Base-by-base conservation (phyloP, 2,888 invertebrate species). In the Pachliopta kotzebuea region DNA sequence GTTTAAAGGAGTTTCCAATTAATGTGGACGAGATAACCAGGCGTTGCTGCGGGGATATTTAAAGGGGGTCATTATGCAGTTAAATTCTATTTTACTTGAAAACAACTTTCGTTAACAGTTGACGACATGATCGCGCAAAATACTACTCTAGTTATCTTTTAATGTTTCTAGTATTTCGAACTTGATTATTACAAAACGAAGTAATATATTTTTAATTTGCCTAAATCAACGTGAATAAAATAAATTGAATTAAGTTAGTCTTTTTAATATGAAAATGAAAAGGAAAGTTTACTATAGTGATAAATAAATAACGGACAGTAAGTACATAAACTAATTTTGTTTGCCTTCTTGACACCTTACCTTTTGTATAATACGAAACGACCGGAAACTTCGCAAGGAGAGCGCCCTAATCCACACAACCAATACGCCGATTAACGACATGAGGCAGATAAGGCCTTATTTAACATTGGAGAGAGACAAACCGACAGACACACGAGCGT, bases 401-500 rank as follows among this genome's bases (percentile, higher is more conserved):
- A 85, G 73, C 66, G 71, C 69, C 74, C 73, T 77, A 78, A 78
- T 78, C 75, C 77, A 75, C 72, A 77, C 74, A 73, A 77, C 80
- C 86, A 84, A 86, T 85, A 82, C 77, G 80, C 86, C 88, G 85
- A 88, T 88, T 84, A 83, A 81, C 76, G 63, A 66, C 71, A 74
- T 76, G 76, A 65, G 64, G 60, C 57, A 84, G 86, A 84, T 83
- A 79, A 85, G 80, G 78, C 72, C 77, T 75, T 70, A 69, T 70
- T 71, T 71, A 66, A 70, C 70, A 77, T 72, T 71, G 56, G 65
- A 56, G 60, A 78, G 75, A 84, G 78, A 81, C 85, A 85, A 79
- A 84, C 86, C 82, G 81, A 85, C 85, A 90, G 90, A 89, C 90
- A 84, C 77, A 74, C 84, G 78, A 84, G 89, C 87, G 90, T 88